These are phyloP conservation scores for Cossypha heuglini DNA, from an alignment of 2,797 vertebrate species.

Conservation along the genomic window DNA sequence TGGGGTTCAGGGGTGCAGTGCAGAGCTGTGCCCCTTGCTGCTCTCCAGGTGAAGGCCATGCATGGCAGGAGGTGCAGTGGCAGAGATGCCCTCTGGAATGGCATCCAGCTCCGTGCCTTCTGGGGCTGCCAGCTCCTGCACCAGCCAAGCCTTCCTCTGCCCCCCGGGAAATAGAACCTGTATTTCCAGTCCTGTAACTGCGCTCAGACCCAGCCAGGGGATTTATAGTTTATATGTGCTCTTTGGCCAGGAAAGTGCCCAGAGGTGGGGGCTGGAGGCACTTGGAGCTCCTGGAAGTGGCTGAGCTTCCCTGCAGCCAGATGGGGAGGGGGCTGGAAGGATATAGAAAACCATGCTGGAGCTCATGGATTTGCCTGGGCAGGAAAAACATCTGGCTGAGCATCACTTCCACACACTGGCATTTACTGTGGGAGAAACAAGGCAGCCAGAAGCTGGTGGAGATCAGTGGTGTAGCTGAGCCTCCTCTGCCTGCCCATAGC, in stretches of 20 bases:
- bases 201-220: accelerated
- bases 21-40: accelerated
- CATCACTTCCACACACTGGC: not conserved
- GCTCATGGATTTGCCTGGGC: accelerated
- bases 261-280: not conserved
- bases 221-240: not conserved
- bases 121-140: accelerated
- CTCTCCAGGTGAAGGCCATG: accelerated
- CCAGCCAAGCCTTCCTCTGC: not conserved
- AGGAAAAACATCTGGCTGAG: not conserved
- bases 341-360: accelerated
- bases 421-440: not conserved
- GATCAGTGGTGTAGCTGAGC: accelerated
- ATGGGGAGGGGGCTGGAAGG: not conserved
- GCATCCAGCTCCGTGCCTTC: accelerated
- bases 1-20: not conserved
- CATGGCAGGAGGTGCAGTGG: not conserved
- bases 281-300: accelerated
- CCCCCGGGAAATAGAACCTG: slow-evolving; percentile 35
- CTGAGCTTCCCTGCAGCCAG: not conserved
- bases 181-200: slow-evolving; percentile 57
- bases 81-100: not conserved
- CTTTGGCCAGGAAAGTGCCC: not conserved
- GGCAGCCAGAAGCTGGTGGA: accelerated
- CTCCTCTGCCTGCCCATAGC: not conserved